phyloP scores from a whole-genome alignment of 2,113 vertebrate genomes.

The Zosterops lateralis region DNA sequence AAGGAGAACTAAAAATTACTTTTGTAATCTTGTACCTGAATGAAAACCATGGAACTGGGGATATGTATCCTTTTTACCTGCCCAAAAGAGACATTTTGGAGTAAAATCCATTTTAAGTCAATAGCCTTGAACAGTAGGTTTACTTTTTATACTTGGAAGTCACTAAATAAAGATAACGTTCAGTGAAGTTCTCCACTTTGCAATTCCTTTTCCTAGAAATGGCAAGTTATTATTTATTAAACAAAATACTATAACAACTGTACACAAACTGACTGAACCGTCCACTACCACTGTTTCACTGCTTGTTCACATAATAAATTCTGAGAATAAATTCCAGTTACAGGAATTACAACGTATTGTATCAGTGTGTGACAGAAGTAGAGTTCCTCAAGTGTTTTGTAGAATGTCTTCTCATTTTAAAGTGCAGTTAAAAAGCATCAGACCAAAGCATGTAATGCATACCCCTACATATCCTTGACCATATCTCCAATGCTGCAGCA shows the following conservation, averaged over 20 bases:
- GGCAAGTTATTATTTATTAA: background rate
- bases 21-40: background rate
- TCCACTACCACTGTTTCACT: background rate
- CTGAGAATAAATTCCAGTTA: background rate
- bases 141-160: background rate
- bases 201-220: background rate
- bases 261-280: background rate
- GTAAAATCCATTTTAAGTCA: background rate
- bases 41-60: background rate
- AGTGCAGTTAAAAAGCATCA: background rate
- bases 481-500: background rate
- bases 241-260: background rate
- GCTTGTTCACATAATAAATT: background rate
- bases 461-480: background rate
- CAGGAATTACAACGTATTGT: background rate
- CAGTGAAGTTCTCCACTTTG: background rate
- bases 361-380: background rate
- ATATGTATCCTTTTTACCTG: background rate
- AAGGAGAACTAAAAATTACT: background rate
- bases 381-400: background rate
- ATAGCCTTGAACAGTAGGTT: background rate
- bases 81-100: background rate
- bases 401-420: background rate
- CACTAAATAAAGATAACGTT: background rate
- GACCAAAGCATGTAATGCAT: background rate